Percentiles rank a stretch among this genome's conserved stretches.
phyloP scores from a whole-genome alignment of 2,888 invertebrate genomes.

The Julus scanicus region DNA sequence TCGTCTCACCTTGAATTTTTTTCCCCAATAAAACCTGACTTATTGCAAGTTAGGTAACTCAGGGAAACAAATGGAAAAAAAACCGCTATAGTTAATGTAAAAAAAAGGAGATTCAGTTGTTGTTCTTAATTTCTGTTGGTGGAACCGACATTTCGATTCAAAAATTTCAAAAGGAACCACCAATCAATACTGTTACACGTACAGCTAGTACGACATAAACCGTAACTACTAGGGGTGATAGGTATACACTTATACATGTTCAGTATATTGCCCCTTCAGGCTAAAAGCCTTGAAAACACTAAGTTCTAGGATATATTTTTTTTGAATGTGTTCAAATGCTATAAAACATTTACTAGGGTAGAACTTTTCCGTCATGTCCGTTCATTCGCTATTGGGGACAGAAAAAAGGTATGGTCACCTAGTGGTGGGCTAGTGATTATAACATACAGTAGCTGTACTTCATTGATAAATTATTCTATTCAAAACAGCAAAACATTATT shows the following conservation, averaged over 20 bases:
- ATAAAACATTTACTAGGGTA: too few species aligned
- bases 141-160: not conserved
- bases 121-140: not conserved
- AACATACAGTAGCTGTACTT: too few species aligned
- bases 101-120: too few species aligned
- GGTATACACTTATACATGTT: not conserved
- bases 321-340: too few species aligned
- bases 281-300: not conserved
- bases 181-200: not conserved
- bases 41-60: not conserved
- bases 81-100: not conserved
- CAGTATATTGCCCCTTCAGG: not conserved
- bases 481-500: too few species aligned
- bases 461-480: too few species aligned
- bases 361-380: too few species aligned
- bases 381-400: too few species aligned
- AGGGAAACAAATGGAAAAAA: not conserved
- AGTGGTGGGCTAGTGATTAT: too few species aligned
- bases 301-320: too few species aligned
- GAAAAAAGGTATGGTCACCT: too few species aligned
- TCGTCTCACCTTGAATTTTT: slow-evolving; percentile 38
- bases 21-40: not conserved
- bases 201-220: not conserved
- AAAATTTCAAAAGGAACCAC: not conserved
- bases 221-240: not conserved